These are phyloP conservation scores for Zapus hudsonius DNA, from an alignment of 2,113 vertebrate genomes.

Conservation along the genomic window DNA sequence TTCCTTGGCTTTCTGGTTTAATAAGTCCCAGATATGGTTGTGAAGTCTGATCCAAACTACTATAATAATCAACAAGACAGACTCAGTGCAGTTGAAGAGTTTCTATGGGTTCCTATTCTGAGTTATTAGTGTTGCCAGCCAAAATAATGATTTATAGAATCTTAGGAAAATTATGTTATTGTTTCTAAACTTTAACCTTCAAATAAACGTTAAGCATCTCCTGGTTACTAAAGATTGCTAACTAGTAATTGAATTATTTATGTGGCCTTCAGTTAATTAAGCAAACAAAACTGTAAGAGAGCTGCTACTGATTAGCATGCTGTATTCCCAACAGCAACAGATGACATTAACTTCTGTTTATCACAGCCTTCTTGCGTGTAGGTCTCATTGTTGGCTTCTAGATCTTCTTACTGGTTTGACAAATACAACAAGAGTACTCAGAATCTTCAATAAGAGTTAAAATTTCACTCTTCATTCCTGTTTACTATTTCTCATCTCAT, in stretches of 20 bases:
- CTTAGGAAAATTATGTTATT: background rate
- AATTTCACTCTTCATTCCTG: background rate
- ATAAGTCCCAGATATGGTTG: background rate
- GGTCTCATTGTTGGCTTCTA: background rate
- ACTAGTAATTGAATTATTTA: slow-evolving; percentile 8
- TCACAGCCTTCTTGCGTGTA: background rate
- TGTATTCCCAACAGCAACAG: background rate
- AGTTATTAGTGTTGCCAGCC: background rate
- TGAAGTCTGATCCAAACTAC: background rate
- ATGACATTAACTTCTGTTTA: background rate
- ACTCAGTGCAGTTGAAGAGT: background rate
- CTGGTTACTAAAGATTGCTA: background rate
- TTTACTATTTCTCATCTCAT: background rate
- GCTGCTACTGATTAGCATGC: background rate
- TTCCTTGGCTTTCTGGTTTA: slow-evolving; percentile 7
- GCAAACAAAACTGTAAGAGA: background rate
- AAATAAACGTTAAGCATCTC: background rate
- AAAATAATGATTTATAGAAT: background rate
- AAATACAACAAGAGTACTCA: background rate
- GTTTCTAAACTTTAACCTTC: background rate
- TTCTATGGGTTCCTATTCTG: background rate
- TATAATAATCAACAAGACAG: background rate
- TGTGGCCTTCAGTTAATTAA: background rate
- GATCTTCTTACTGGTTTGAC: background rate
- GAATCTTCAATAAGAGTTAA: background rate